These are phyloP conservation scores for Lepilemur septentrionalis DNA, from an alignment of 2,797 vertebrate genomes.

Conservation along the genomic window DNA sequence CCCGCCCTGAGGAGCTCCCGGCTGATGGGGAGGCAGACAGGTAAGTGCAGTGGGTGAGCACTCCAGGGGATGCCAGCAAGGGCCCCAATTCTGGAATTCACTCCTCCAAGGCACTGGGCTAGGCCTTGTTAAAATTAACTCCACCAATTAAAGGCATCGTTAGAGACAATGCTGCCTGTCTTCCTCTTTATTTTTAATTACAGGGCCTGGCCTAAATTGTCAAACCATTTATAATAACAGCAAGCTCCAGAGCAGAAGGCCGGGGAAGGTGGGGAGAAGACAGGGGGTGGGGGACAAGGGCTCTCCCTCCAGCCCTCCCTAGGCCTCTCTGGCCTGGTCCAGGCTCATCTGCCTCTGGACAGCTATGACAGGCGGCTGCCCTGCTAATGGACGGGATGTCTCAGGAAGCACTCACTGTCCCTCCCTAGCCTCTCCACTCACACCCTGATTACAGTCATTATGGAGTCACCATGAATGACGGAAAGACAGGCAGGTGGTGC, in stretches of 20 bases:
- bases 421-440: not conserved
- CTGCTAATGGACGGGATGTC: conserved; percentile 16
- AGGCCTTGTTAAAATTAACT: conserved; percentile 68
- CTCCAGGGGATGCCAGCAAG: not conserved
- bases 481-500: conserved; percentile 63
- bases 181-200: conserved; percentile 77
- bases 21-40: not conserved
- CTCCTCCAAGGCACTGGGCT: conserved; percentile 29
- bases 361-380: conserved; percentile 43
- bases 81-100: conserved; percentile 47
- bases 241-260: conserved; percentile 44
- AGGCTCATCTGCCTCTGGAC: not conserved
- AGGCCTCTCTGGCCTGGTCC: not conserved
- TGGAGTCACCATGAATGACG: conserved; percentile 75
- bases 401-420: not conserved
- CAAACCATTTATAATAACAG: conserved; percentile 73
- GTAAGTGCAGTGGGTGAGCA: not conserved
- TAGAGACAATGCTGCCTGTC: conserved; percentile 69
- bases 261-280: not conserved
- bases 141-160: conserved; percentile 67
- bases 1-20: not conserved
- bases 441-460: conserved; percentile 83
- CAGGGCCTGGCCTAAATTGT: conserved; percentile 63
- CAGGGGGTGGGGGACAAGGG: not conserved
- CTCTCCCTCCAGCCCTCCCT: not conserved